Evolutionary conservation across 2,113 vertebrate species (phyloP).

Genomic region (Seriola dumerili): DNA sequence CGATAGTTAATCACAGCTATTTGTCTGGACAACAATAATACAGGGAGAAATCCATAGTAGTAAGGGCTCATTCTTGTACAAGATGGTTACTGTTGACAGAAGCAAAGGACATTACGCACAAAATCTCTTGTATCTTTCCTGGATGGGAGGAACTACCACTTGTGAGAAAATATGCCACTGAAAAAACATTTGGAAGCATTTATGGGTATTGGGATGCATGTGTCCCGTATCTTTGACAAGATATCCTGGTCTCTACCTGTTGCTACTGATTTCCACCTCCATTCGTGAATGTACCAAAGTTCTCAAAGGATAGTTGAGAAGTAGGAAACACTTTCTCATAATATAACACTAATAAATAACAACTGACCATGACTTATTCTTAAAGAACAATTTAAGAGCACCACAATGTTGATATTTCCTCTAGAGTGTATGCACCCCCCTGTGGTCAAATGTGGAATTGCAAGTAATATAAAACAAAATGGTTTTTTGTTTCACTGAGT

Average conservation of each 20-base stretch:
- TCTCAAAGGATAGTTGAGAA: not conserved
- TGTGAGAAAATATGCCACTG: not conserved
- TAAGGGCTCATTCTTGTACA: not conserved
- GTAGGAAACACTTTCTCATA: not conserved
- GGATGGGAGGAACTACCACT: not conserved
- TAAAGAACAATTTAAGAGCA: not conserved
- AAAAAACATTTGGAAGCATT: not conserved
- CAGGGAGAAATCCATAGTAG: not conserved
- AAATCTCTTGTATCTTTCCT: not conserved
- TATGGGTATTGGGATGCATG: not conserved
- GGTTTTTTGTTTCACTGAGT: too few species aligned
- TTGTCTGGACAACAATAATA: not conserved
- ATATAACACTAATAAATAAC: not conserved
- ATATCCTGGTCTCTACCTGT: not conserved
- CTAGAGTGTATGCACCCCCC: constrained; percentile 34
- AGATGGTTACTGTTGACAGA: not conserved
- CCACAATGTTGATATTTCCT: not conserved
- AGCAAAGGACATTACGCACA: not conserved
- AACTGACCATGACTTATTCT: not conserved
- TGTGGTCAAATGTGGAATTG: constrained; percentile 53
- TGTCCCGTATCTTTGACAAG: not conserved
- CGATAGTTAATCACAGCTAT: not conserved
- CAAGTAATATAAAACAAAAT: not conserved
- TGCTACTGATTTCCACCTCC: not conserved
- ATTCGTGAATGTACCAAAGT: not conserved